Evolutionary conservation across 2,113 vertebrate genomes (phyloP), one percentile per base, ranked within the genome.

Genomic region (Alexandromys fortis): DNA sequence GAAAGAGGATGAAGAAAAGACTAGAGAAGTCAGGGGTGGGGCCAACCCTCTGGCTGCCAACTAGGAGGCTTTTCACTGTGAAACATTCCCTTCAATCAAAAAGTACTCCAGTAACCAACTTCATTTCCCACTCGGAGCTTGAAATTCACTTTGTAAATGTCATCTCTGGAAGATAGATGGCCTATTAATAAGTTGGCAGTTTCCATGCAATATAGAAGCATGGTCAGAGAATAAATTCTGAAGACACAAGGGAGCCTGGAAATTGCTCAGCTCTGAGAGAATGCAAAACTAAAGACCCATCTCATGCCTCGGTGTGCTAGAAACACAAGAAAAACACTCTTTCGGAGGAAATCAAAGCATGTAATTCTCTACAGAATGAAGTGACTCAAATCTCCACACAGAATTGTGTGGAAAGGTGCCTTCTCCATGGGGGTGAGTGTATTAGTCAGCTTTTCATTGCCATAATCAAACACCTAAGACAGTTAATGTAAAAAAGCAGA

Each of bases 201-300:
- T 87, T 6, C 30, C 38, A 75, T 49, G 11, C 16, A 33, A 10
- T 77, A n/a, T 67, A 55, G 45, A 82, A 96, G 55, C 33, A 35
- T 33, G 33, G 42, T 81, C 55, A 76, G 87, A 81, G 19, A 90
- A 90, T 33, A 67, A 68, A 94, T 92, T 87, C 7, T 55, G 10
- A 95, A 35, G 38, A 95, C 68, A 82, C 49, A 63, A 8, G 92
- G 82, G 70, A 83, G 45, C 21, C 58, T 72, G 92, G 65, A 92
- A 90, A 90, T 26, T 52, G 4, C 33, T 88, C 19, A 55, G 33
- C 11, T 63, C 63, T 33, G 8, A 33, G 52, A 86, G 72, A 79
- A 82, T 77, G 55, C 21, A 73, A 52, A 42, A 77, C 17, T n/a
- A 38, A 94, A 28, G 30, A 61, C 9, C 19, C 11, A 72, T 14